Evolutionary conservation across 2,797 vertebrate species (phyloP).

Genomic region (Clarias pachynema): DNA sequence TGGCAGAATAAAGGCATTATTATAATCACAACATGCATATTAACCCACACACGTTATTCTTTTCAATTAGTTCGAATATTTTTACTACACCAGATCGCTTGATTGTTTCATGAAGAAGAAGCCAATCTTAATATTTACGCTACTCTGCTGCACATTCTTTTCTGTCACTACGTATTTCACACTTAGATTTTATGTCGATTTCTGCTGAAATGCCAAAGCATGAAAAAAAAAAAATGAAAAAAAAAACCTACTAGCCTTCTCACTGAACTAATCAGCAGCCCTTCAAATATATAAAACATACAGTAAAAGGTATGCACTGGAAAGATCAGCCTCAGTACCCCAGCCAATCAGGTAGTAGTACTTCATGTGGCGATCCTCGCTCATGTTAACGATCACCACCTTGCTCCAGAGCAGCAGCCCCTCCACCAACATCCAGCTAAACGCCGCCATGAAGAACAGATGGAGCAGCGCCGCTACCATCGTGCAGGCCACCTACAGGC

Average conservation of each 20-base stretch:
- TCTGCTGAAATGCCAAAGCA: not conserved
- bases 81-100: not conserved
- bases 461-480: conserved; percentile 80
- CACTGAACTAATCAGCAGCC: not conserved
- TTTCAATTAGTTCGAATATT: not conserved
- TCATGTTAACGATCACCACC: conserved; percentile 82
- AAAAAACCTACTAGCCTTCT: not conserved
- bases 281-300: not conserved
- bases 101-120: not conserved
- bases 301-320: not conserved
- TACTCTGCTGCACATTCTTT: too few species aligned
- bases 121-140: not conserved
- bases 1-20: conserved; percentile 46
- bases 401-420: conserved; percentile 84
- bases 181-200: not conserved
- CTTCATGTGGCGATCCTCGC: conserved; percentile 81
- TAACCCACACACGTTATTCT: not conserved
- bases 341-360: conserved; percentile 85
- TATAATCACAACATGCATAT: not conserved
- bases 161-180: not conserved
- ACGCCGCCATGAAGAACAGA: conserved; percentile 84
- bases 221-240: not conserved
- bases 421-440: conserved; percentile 85
- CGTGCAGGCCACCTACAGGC: conserved; percentile 77
- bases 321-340: conserved; percentile 64